Evolutionary conservation across 2,888 invertebrate species (phyloP).

Genomic region (Exephanes ischioxanthus): DNA sequence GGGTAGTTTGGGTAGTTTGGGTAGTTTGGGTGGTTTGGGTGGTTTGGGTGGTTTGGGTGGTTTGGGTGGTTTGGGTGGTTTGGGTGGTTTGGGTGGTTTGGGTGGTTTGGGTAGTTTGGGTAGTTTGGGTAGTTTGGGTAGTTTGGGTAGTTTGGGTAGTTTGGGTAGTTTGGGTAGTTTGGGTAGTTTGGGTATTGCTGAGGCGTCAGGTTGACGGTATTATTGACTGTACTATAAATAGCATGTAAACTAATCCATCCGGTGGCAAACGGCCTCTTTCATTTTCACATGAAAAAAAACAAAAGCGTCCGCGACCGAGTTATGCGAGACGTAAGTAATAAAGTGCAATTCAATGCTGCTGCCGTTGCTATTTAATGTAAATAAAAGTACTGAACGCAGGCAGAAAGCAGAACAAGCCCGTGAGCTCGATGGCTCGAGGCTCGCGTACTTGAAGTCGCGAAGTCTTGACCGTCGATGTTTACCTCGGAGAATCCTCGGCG

Average conservation of each 20-base stretch:
- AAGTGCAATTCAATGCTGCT: slow-evolving; percentile 24
- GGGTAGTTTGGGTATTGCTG: not conserved
- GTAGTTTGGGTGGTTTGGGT: no score
- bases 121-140: no score
- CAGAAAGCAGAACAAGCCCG: slow-evolving; percentile 55
- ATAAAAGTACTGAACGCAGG: slow-evolving; percentile 22
- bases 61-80: no score
- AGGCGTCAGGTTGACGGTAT: not conserved
- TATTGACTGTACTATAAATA: not conserved
- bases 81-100: no score
- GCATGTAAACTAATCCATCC: slow-evolving; percentile 13
- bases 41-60: no score
- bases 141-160: no score
- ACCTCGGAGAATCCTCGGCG: slow-evolving; percentile 53
- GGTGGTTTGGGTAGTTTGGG: no score
- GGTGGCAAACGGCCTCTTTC: slow-evolving; percentile 24
- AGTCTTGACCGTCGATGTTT: slow-evolving; percentile 42
- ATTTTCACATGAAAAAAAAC: slow-evolving; percentile 10
- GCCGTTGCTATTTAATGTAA: slow-evolving; percentile 15
- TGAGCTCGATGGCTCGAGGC: slow-evolving; percentile 54
- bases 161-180: no score
- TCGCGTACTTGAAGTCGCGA: slow-evolving; percentile 41
- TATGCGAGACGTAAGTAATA: slow-evolving; percentile 40
- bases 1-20: no score
- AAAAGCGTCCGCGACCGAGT: slow-evolving; percentile 29